Percentiles rank a stretch among this genome's conserved stretches.
These are phyloP conservation scores for Armadillidium nasatum DNA, from an alignment of 1,140 invertebrate species.

Conservation along the genomic window DNA sequence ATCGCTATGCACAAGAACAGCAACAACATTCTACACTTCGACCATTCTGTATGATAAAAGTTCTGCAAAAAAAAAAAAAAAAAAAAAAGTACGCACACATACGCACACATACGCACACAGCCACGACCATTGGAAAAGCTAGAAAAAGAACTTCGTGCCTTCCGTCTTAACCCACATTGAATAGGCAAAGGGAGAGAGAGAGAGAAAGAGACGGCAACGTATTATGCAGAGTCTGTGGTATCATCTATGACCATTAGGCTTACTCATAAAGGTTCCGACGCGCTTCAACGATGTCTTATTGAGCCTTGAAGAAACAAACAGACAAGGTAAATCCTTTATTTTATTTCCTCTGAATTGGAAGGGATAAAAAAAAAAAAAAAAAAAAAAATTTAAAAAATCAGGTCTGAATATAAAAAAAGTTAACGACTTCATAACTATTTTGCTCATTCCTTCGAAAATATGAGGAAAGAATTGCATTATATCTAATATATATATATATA, in stretches of 20 bases:
- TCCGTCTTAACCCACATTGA: not conserved
- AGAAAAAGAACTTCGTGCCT: not conserved
- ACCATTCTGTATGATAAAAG: too few species aligned
- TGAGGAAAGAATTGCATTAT: too few species aligned
- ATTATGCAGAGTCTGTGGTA: not conserved
- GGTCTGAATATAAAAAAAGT: not conserved
- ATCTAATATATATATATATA: constrained; percentile 12
- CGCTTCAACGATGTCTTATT: not conserved
- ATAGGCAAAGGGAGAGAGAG: constrained; percentile 16
- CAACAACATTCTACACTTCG: too few species aligned
- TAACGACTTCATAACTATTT: too few species aligned
- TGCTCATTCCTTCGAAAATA: too few species aligned
- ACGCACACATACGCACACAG: too few species aligned
- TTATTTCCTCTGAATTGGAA: constrained; percentile 1
- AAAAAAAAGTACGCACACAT: not conserved
- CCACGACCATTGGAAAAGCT: not conserved
- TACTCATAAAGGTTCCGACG: constrained; percentile 6
- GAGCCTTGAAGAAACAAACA: constrained; percentile 11
- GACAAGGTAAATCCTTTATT: not conserved
- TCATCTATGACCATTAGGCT: constrained; percentile 11
- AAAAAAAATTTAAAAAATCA: constrained; percentile 11
- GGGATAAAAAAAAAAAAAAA: not conserved
- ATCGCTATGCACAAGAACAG: too few species aligned
- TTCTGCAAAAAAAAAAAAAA: constrained; percentile 1
- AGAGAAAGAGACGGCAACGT: not conserved